Evolutionary conservation across 2,113 vertebrate species (phyloP).

Genomic region (Salvelinus fontinalis): DNA sequence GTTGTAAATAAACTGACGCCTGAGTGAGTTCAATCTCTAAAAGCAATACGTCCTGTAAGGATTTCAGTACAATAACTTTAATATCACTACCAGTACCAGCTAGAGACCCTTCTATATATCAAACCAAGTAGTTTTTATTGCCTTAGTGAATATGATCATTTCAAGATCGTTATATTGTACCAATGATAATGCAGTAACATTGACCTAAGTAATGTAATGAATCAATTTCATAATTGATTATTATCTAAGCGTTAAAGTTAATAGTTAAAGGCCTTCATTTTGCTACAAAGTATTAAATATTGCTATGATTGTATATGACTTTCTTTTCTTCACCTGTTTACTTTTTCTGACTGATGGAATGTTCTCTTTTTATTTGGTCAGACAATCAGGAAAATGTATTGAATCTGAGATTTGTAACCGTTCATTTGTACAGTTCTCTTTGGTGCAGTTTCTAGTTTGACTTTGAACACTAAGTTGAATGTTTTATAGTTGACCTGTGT

Average conservation of each 20-base stretch:
- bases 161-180: conserved; percentile 43
- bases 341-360: conserved; percentile 29
- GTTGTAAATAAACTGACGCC: conserved; percentile 56
- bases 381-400: conserved; percentile 68
- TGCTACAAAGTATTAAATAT: conserved; percentile 57
- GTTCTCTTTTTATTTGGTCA: conserved; percentile 55
- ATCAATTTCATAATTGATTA: too few species aligned
- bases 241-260: conserved; percentile 37
- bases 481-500: conserved; percentile 76
- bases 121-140: too few species aligned
- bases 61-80: too few species aligned
- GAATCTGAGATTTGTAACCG: conserved; percentile 44
- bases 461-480: conserved; percentile 66
- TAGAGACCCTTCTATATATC: too few species aligned
- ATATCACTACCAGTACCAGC: too few species aligned
- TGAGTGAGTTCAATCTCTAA: conserved; percentile 67
- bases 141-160: conserved; percentile 34
- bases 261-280: conserved; percentile 52
- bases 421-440: conserved; percentile 52
- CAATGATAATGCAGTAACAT: conserved; percentile 38
- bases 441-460: conserved; percentile 44
- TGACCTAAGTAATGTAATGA: conserved; percentile 60
- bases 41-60: conserved; percentile 68
- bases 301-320: conserved; percentile 66
- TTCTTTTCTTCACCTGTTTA: conserved; percentile 39